Conservation (phyloP, 2,888 invertebrate species). For the Oegoconia quadripuncta region DNA sequence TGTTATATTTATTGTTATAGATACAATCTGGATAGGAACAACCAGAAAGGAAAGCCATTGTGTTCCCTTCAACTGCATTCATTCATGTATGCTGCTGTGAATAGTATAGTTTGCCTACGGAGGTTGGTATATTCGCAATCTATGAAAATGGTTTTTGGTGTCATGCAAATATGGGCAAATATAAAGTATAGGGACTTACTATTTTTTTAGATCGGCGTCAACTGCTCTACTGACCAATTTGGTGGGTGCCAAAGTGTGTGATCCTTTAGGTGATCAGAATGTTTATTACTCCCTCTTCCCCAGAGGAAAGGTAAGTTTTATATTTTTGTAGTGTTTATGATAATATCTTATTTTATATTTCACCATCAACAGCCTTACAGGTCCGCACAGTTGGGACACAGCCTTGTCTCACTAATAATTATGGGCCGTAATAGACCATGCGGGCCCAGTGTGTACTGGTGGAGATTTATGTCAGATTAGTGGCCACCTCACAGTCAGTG, state of each 20-base stretch:
- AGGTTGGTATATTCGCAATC: conserved; percentile 77
- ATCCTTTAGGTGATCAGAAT: conserved; percentile 64
- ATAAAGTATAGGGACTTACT: background rate
- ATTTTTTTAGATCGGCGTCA: conserved; percentile 47
- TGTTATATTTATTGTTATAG: conserved; percentile 42
- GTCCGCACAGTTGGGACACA: background rate
- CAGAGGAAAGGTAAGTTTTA: conserved; percentile 40
- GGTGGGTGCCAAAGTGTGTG: conserved; percentile 60
- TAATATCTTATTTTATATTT: conserved; percentile 16
- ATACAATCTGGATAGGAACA: conserved; percentile 84
- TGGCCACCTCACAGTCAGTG: too few species aligned
- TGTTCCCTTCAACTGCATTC: conserved; percentile 93
- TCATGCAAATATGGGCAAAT: background rate
- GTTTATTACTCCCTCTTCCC: conserved; percentile 64
- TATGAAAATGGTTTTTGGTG: too few species aligned
- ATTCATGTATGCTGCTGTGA: conserved; percentile 94
- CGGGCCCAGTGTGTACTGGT: too few species aligned
- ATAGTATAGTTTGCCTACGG: conserved; percentile 90
- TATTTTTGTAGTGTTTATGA: background rate
- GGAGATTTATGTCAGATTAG: too few species aligned
- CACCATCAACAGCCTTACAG: too few species aligned
- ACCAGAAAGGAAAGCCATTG: conserved; percentile 84
- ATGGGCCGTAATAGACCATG: too few species aligned
- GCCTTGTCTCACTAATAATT: background rate
- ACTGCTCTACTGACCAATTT: conserved; percentile 38